A percentile compares a stretch with the other conserved stretches of the same genome.
Conservation (phyloP, 2,113 vertebrate genomes). For the Oenanthe oenanthe region DNA sequence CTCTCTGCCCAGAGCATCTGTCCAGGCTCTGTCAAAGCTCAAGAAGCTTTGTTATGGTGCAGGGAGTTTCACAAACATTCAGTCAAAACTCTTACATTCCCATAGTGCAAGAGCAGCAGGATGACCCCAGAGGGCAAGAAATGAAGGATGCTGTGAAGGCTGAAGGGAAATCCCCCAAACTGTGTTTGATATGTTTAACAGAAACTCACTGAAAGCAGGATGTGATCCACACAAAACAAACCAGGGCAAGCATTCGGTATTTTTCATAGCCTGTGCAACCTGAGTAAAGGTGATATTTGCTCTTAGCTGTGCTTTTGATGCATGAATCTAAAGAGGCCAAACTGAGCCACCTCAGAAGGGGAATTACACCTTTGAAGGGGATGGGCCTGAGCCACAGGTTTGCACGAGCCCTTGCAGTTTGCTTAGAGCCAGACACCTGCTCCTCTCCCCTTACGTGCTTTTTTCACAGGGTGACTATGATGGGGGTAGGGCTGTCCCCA, state of each 20-base stretch:
- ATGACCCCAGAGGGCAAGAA: neutral
- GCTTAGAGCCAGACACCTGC: rapidly evolving
- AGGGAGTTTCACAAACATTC: neutral
- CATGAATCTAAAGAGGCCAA: neutral
- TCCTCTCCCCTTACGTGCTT: neutral
- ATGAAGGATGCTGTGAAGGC: neutral
- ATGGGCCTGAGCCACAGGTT: neutral
- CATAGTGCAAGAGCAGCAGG: neutral
- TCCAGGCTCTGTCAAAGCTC: neutral
- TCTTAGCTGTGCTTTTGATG: neutral
- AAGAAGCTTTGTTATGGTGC: neutral
- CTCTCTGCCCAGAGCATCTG: neutral
- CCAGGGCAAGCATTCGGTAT: neutral
- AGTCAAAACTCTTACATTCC: neutral
- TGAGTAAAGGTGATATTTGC: neutral
- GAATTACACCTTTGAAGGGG: neutral
- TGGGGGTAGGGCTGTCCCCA: neutral
- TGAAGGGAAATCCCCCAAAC: neutral
- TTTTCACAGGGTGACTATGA: rapidly evolving
- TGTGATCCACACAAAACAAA: neutral
- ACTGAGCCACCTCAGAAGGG: neutral
- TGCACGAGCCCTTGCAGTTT: rapidly evolving
- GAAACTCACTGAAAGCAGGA: neutral
- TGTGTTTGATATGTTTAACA: neutral
- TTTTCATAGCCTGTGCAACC: neutral